Base-by-base conservation (phyloP, 2,888 invertebrate species). In the Dolomedes plantarius region DNA sequence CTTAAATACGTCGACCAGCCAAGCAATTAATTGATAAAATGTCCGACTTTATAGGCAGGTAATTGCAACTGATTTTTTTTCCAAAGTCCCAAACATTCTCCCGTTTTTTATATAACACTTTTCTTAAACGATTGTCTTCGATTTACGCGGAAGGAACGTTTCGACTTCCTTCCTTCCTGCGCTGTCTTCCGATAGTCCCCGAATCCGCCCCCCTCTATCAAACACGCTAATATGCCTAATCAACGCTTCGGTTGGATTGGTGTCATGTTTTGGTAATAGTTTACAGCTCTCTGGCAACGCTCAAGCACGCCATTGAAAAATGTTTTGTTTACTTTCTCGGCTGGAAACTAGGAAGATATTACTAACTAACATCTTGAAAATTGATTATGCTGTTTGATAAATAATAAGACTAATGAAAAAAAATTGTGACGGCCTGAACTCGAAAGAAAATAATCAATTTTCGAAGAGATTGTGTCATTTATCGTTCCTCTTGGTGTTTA, bases 151-250 rank as follows among this genome's bases (percentile, higher is more conserved):
- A 56, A 56, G 56, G 56, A 56, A 56, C 31, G 56, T 64, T 28
- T 67, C 36, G 13, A 29, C 9, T 77, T 78, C 78, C 78, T 78
- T 78, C 78, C 78, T 69, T 78, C 27, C 62, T 16, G 78, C 71
- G 36, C 78, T 64, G 62, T 71, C 78, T 19, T 62, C 19, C 23
- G 31, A 78, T 62, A 27, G 3, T 64, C 39, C 71, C 71, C 64
- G 68, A 56, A 32, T 27, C 23, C 68, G 32, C 68, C 77, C 64
- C 69, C 23, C 46, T 69, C 56, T 36, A n/a, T n/a, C n/a, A n/a
- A n/a, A 19, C 13, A 16, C 3, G 5, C 13, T 3, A 5, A 23
- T 23, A 56, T 19, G 23, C 56, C 11, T 56, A 56, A 56, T 56
- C 23, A 39, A 29, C 29, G 56, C 9, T 36, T 41, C 31, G 11